These are phyloP conservation scores for Erethizon dorsatum DNA, from an alignment of 2,797 vertebrate species.

Conservation along the genomic window DNA sequence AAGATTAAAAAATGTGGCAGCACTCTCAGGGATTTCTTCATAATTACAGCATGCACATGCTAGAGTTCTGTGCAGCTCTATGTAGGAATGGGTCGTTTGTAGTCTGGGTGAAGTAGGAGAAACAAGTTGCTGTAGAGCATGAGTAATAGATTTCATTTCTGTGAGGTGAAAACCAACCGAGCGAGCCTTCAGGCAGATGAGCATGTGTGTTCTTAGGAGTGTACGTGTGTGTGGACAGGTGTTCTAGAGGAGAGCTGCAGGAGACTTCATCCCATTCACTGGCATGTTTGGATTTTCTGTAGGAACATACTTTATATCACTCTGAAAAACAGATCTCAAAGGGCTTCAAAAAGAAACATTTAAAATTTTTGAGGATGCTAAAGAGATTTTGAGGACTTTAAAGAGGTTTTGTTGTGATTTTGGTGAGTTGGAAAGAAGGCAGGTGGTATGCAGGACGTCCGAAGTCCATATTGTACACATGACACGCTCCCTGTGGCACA, in stretches of 20 bases:
- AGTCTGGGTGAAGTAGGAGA: constrained; percentile 7
- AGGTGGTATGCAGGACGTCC: background rate
- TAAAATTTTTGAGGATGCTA: background rate
- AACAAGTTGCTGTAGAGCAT: background rate
- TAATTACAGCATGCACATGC: background rate
- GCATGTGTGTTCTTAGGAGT: constrained; percentile 32
- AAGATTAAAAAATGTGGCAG: background rate
- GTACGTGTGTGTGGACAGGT: background rate
- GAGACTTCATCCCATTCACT: background rate
- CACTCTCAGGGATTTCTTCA: background rate
- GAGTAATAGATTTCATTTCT: constrained; percentile 50
- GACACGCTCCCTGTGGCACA: too few relatives aligned
- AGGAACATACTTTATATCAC: background rate
- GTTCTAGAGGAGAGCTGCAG: constrained; percentile 17
- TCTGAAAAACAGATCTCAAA: constrained; percentile 23
- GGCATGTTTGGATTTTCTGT: constrained; percentile 11
- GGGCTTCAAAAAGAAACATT: background rate
- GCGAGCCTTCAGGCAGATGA: background rate
- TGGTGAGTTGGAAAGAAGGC: constrained; percentile 17
- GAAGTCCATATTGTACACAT: background rate
- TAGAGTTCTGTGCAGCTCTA: background rate
- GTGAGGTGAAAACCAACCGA: constrained; percentile 58
- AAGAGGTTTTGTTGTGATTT: constrained; percentile 33
- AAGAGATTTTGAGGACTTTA: background rate
- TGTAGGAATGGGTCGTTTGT: background rate